Percentiles rank a stretch among this genome's conserved stretches.
Conservation (phyloP, 2,113 vertebrate genomes). For the Spheniscus mendiculus region DNA sequence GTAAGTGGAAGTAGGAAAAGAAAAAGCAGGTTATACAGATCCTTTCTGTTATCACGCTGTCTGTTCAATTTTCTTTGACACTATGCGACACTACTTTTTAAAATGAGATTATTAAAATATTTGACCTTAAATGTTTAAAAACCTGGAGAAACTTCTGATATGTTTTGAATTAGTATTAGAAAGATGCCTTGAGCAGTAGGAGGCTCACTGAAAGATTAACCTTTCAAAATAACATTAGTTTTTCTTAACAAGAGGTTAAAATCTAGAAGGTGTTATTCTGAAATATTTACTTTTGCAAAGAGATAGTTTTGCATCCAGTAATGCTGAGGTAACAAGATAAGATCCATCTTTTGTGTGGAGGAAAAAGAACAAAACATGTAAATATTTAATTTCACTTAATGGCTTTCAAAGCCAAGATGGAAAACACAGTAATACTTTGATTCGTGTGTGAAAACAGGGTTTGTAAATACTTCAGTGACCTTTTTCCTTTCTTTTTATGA, state of each 20-base stretch:
- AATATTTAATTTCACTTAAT: constrained; percentile 55
- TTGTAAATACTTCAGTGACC: background rate
- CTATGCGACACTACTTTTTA: background rate
- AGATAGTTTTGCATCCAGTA: background rate
- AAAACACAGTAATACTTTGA: background rate
- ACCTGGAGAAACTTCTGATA: background rate
- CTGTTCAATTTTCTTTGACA: fast-evolving
- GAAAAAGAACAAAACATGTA: constrained; percentile 8
- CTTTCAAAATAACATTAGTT: background rate
- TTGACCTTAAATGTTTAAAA: background rate
- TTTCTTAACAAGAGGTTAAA: background rate
- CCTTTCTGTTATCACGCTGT: background rate
- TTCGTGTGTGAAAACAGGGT: constrained; percentile 4
- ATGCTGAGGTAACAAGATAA: background rate
- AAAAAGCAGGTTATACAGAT: background rate
- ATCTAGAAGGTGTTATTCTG: background rate
- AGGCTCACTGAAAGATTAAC: background rate
- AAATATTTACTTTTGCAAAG: background rate
- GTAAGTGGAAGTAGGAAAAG: background rate
- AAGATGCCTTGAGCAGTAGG: background rate
- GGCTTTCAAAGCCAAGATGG: constrained; percentile 10
- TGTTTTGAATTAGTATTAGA: background rate
- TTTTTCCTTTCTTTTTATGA: background rate
- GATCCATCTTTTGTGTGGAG: background rate
- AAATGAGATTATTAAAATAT: background rate